A percentile compares a stretch with the other conserved stretches of the same genome.
Conservation (phyloP, 2,888 invertebrate species). For the Metallyticus violacea region DNA sequence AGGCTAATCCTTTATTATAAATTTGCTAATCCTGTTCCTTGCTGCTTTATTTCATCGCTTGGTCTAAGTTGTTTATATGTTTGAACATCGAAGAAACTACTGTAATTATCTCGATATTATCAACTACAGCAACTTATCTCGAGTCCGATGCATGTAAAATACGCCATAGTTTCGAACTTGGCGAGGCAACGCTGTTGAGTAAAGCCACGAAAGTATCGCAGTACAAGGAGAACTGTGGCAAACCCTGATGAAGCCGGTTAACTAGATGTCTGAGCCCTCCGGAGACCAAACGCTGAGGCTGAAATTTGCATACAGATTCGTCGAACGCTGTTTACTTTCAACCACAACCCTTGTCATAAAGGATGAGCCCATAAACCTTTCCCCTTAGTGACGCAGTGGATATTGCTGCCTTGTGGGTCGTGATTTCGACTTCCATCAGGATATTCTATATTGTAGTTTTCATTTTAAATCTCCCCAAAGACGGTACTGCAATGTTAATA, state of each 20-base stretch:
- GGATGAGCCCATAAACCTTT: neutral
- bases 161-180: neutral
- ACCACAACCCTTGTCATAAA: neutral
- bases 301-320: neutral
- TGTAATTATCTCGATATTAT: neutral
- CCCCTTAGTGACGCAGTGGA: neutral
- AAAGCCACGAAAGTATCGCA: neutral
- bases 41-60: too few relatives aligned
- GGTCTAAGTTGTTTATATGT: too few relatives aligned
- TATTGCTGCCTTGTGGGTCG: neutral
- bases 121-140: neutral
- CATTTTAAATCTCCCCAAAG: too few relatives aligned
- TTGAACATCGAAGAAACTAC: too few relatives aligned
- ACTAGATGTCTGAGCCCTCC: neutral
- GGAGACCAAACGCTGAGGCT: neutral
- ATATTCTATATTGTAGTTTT: too few relatives aligned
- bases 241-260: neutral
- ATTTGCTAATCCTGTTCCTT: too few relatives aligned
- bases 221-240: neutral
- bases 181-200: neutral
- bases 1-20: too few relatives aligned
- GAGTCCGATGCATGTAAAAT: neutral
- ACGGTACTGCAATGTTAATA: too few relatives aligned
- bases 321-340: neutral
- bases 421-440: neutral